Percentiles rank a stretch among this genome's conserved stretches.
These are phyloP conservation scores for Piprites chloris DNA, from an alignment of 2,113 vertebrate species.

Conservation along the genomic window DNA sequence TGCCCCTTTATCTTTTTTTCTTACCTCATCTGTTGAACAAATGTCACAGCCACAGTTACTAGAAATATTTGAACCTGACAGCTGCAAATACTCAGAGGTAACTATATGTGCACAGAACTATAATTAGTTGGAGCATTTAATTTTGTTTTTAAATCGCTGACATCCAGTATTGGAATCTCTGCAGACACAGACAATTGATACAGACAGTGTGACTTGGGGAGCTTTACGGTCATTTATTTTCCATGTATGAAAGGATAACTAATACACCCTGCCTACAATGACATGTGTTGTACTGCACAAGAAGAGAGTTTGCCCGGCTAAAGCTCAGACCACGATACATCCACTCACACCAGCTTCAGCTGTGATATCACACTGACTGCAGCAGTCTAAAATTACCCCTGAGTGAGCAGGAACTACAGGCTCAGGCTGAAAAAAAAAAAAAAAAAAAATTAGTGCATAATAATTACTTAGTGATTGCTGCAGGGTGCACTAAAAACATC, in stretches of 20 bases:
- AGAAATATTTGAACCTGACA: conserved; percentile 59
- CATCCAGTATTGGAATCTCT: conserved; percentile 21
- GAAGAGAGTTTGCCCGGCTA: background rate
- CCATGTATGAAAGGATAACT: background rate
- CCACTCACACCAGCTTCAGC: background rate
- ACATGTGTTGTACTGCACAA: background rate
- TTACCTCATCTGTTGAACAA: conserved; percentile 62
- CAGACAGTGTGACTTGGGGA: conserved; percentile 31
- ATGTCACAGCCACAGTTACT: conserved; percentile 56
- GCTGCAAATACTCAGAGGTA: conserved; percentile 60
- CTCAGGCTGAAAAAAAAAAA: background rate
- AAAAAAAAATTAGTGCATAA: background rate
- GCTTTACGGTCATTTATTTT: conserved; percentile 49
- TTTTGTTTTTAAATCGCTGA: conserved; percentile 38
- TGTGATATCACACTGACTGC: background rate
- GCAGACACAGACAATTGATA: conserved; percentile 18
- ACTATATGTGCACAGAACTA: conserved; percentile 9
- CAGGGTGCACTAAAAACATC: background rate
- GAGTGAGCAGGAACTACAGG: background rate
- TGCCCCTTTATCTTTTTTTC: conserved; percentile 31
- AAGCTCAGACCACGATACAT: background rate
- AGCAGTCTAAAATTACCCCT: background rate
- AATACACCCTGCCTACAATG: background rate
- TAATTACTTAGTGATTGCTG: background rate
- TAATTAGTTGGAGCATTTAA: conserved; percentile 45